A percentile compares a stretch with the other conserved stretches of the same genome.
Conservation (phyloP, 2,888 invertebrate genomes). For the Drosophila macrothrix region DNA sequence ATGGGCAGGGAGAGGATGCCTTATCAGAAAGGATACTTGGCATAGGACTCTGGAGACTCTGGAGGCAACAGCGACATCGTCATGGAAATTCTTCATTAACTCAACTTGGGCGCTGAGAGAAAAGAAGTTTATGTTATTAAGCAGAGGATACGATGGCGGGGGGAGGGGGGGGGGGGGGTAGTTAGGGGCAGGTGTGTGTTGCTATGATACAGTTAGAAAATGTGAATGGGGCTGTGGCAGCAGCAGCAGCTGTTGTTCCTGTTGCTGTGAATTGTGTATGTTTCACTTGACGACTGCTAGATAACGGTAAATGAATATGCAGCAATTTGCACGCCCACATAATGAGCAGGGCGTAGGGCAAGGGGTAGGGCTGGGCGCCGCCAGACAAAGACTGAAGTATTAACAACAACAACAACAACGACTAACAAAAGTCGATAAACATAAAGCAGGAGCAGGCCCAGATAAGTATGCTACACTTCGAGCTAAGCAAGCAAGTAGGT, state of each 20-base stretch:
- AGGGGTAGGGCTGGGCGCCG: slow-evolving; percentile 17
- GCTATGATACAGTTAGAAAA: slow-evolving; percentile 31
- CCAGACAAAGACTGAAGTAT: slow-evolving; percentile 64
- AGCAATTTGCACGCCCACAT: slow-evolving; percentile 81
- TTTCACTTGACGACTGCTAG: slow-evolving; percentile 76
- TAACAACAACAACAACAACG: slow-evolving; percentile 59
- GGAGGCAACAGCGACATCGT: slow-evolving; percentile 55
- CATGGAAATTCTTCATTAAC: slow-evolving; percentile 83
- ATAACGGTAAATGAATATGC: slow-evolving; percentile 82
- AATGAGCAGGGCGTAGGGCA: slow-evolving; percentile 58
- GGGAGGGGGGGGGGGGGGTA: neutral
- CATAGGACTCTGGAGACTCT: slow-evolving; percentile 14
- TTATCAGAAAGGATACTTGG: slow-evolving; percentile 63
- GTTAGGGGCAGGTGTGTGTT: slow-evolving; percentile 8
- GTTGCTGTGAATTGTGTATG: slow-evolving; percentile 65
- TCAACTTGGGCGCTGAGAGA: slow-evolving; percentile 67
- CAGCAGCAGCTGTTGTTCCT: slow-evolving; percentile 57
- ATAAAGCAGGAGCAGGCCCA: slow-evolving; percentile 69
- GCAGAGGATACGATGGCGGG: slow-evolving; percentile 35
- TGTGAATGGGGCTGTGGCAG: neutral
- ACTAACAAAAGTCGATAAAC: slow-evolving; percentile 81
- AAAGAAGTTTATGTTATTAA: slow-evolving; percentile 81
- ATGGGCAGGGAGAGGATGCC: slow-evolving; percentile 28
- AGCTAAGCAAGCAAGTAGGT: slow-evolving; percentile 12
- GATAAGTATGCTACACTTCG: slow-evolving; percentile 76